Evolutionary conservation across 92 coral and sea anemone genomes (phyloP).

Genomic region (Isaurus tuberculatus): DNA sequence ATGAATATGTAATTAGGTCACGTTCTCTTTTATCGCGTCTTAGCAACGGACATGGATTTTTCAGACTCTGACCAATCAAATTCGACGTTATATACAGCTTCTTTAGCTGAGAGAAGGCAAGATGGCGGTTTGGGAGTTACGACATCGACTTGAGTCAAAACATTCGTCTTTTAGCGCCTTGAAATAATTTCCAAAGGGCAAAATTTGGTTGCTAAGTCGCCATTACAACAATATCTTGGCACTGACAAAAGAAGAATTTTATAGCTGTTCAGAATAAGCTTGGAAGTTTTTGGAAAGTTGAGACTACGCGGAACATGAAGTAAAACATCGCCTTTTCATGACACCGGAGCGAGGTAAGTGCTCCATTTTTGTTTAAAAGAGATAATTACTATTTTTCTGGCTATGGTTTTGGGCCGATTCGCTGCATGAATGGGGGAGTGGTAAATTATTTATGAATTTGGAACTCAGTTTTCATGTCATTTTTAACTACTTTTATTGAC

Average conservation of each 20-base stretch:
- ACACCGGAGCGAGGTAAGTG: not conserved
- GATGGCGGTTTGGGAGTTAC: not conserved
- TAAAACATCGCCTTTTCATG: not conserved
- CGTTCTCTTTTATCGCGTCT: not conserved
- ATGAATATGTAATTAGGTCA: not conserved
- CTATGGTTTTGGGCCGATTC: not conserved
- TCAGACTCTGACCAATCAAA: not conserved
- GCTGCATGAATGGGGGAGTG: not conserved
- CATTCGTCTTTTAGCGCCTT: not conserved
- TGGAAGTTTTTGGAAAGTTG: not conserved
- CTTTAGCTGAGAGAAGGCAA: not conserved
- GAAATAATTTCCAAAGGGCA: not conserved
- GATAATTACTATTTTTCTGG: not conserved
- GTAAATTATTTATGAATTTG: not conserved
- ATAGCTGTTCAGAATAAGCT: not conserved
- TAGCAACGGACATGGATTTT: not conserved
- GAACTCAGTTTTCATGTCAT: not conserved
- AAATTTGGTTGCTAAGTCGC: slow-evolving; percentile 4
- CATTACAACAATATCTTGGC: not conserved
- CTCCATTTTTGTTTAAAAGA: not conserved
- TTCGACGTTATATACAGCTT: not conserved
- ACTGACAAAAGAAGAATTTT: not conserved
- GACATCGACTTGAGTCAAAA: not conserved
- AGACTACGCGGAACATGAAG: not conserved
- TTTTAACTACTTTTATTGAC: not conserved